Conservation (phyloP, 2,797 vertebrate genomes). For the Florisuga fusca region DNA sequence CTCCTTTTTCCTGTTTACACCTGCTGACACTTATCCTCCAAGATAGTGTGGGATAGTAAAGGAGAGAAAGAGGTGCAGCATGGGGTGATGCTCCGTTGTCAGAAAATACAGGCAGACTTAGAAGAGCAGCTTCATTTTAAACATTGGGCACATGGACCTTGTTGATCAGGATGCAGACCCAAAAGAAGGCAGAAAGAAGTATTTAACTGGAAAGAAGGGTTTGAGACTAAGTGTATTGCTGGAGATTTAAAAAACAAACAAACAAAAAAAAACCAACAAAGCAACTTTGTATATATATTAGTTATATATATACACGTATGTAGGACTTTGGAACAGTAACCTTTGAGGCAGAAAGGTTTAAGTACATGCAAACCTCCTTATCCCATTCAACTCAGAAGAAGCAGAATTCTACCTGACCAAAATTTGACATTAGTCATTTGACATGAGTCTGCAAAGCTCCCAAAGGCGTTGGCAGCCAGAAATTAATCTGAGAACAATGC, state of each 20-base stretch:
- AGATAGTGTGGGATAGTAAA: not conserved
- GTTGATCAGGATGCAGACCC: not conserved
- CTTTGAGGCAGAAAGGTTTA: not conserved
- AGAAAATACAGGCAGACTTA: not conserved
- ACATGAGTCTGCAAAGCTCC: not conserved
- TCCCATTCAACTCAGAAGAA: not conserved
- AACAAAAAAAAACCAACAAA: too few species aligned
- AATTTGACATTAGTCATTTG: too few species aligned
- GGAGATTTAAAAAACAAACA: not conserved
- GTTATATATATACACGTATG: not conserved
- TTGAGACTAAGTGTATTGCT: not conserved
- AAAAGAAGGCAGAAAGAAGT: not conserved
- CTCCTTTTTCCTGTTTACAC: constrained; percentile 48
- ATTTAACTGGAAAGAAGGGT: not conserved
- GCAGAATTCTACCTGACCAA: not conserved
- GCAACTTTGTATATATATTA: not conserved
- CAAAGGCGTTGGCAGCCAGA: not conserved
- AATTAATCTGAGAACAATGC: not conserved
- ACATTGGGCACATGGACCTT: not conserved
- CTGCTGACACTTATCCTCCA: constrained; percentile 51
- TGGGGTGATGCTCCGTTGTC: not conserved
- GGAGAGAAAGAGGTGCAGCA: not conserved
- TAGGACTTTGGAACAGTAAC: not conserved
- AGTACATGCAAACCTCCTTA: not conserved
- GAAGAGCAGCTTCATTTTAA: not conserved